phyloP scores from a whole-genome alignment of 2,888 invertebrate genomes.

The Drosophila rellima region DNA sequence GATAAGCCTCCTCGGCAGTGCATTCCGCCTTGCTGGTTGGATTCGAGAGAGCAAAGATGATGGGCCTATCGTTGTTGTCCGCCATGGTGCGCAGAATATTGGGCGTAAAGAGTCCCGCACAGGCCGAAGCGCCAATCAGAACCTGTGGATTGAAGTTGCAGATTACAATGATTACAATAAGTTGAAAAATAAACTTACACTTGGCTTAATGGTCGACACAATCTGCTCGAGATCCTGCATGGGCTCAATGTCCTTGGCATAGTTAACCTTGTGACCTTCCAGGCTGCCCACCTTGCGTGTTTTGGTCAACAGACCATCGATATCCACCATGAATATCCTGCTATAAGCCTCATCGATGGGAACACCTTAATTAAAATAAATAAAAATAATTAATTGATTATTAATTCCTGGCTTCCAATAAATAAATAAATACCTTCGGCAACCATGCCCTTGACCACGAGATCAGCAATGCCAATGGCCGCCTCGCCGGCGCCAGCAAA shows the following conservation, averaged over 20 bases:
- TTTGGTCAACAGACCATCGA: conserved; percentile 94
- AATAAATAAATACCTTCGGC: conserved; percentile 86
- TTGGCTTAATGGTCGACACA: conserved; percentile 94
- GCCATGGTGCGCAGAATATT: conserved; percentile 95
- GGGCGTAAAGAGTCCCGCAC: conserved; percentile 95
- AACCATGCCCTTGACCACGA: conserved; percentile 95
- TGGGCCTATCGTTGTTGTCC: conserved; percentile 93
- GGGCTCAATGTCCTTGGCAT: conserved; percentile 92
- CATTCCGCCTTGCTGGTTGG: conserved; percentile 99
- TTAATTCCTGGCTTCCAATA: not conserved
- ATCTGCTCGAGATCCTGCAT: conserved; percentile 92
- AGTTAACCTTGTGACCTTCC: conserved; percentile 90
- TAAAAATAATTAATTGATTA: not conserved
- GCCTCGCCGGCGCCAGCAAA: conserved; percentile 98
- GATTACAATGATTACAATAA: not conserved
- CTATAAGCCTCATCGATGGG: conserved; percentile 90
- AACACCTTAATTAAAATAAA: conserved; percentile 80
- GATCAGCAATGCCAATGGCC: conserved; percentile 95
- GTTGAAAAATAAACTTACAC: conserved; percentile 87
- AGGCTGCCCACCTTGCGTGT: conserved; percentile 88
- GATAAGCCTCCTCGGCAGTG: conserved; percentile 97
- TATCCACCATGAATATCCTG: conserved; percentile 98
- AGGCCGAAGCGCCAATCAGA: conserved; percentile 94
- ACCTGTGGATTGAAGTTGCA: conserved; percentile 66
- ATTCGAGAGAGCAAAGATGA: conserved; percentile 98